A percentile compares a stretch with the other conserved stretches of the same genome.
These are phyloP conservation scores for Gouania willdenowi DNA, from an alignment of 2,797 vertebrate species.

Conservation along the genomic window DNA sequence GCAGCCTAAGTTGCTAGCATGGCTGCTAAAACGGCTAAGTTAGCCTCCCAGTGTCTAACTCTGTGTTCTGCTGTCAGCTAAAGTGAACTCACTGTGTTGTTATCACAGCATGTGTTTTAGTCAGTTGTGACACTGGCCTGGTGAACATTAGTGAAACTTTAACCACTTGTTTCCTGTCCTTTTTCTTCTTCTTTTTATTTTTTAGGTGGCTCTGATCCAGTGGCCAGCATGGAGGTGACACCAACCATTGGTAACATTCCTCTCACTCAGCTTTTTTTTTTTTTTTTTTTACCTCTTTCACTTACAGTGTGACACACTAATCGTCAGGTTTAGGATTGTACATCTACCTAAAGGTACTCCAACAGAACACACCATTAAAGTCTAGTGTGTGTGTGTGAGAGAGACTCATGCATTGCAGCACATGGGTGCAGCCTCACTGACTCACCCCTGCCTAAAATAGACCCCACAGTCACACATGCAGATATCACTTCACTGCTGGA, in stretches of 20 bases:
- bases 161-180: slow-evolving; percentile 37
- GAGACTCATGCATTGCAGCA: too few relatives aligned
- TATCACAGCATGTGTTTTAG: background rate
- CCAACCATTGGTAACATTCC: slow-evolving; percentile 91
- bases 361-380: too few relatives aligned
- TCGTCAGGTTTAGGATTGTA: too few relatives aligned
- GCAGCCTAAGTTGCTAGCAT: slow-evolving; percentile 50
- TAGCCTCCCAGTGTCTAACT: slow-evolving; percentile 38
- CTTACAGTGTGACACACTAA: too few relatives aligned
- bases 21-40: slow-evolving; percentile 56
- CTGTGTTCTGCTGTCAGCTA: slow-evolving; percentile 8
- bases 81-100: background rate
- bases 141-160: slow-evolving; percentile 37
- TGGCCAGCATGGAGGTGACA: slow-evolving; percentile 90
- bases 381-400: too few relatives aligned
- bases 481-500: slow-evolving; percentile 5
- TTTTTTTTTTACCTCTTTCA: too few relatives aligned
- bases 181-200: too few relatives aligned
- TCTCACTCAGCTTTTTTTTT: too few relatives aligned
- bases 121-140: background rate
- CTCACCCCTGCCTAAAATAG: slow-evolving; percentile 51
- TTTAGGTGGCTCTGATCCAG: slow-evolving; percentile 84
- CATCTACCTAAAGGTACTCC: too few relatives aligned
- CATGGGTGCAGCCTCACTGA: slow-evolving; percentile 58
- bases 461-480: slow-evolving; percentile 18